Base-by-base conservation (phyloP, 2,113 vertebrate species). In the Rhipidura dahli region DNA sequence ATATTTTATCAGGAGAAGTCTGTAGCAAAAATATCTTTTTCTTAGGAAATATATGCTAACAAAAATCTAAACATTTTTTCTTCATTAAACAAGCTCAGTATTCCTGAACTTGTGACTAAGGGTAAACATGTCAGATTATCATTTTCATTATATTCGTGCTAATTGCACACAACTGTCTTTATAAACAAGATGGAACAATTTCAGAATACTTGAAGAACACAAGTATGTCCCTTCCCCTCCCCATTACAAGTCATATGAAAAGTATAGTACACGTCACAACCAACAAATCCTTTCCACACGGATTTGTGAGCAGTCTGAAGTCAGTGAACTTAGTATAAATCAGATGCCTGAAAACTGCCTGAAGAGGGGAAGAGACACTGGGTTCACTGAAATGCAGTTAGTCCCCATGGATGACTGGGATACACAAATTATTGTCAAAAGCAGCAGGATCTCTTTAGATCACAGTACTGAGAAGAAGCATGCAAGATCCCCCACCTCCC, bases 1-100 rank as follows among this genome's bases (percentile, higher is more conserved):
- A 49, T 83, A 83, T 66, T 83, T 86, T n/a, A 83, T 70, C 59
- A 88, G 60, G 31, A 81, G 50, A 84, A 91, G 44, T 64, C 30
- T 82, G 60, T 13, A 94, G 45, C 26, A 39, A 68, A 93, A 89
- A 35, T 93, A 81, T 4, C 6, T 92, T 93, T 91, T 75, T 44
- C 65, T 82, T 60, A 59, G 60, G 89, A 91, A 91, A 83, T 47
- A 66, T 56, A 75, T 5, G 27, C 35, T 42, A 70, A 66, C 50
- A 50, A 81, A 93, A 80, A 90, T 23, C 20, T 31, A 69, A 73
- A 77, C 59, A 81, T 73, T 92, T 83, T 83, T 92, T 53, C 56
- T 91, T 89, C 27, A 35, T 60, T 60, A 75, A 89, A 71, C 35
- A 75, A 83, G 18, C 76, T 75, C 15, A 81, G 21, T 54, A 68